Evolutionary conservation across 2,888 invertebrate genomes (phyloP).

Genomic region (Proisotoma minuta): DNA sequence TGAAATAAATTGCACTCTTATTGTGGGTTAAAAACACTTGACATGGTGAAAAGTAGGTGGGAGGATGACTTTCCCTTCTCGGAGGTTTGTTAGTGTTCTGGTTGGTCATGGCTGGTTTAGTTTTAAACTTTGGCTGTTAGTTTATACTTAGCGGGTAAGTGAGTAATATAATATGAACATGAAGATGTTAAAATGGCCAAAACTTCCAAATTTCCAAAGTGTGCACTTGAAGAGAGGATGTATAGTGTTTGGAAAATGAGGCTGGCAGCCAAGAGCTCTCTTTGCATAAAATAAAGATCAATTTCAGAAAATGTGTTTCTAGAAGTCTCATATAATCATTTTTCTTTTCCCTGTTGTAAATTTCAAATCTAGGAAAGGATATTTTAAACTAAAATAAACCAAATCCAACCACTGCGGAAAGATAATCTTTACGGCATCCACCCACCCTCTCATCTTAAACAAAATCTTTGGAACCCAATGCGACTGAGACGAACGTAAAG

Average conservation of each 20-base stretch:
- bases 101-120: constrained; percentile 4
- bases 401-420: too few species aligned
- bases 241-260: constrained; percentile 5
- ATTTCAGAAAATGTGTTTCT: constrained; percentile 26
- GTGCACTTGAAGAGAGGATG: not conserved
- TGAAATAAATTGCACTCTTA: too few species aligned
- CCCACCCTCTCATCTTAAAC: too few species aligned
- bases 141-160: not conserved
- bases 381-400: too few species aligned
- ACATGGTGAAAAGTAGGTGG: too few species aligned
- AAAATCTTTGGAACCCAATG: too few species aligned
- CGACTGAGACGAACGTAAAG: too few species aligned
- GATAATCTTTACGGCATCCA: too few species aligned
- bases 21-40: too few species aligned
- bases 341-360: constrained; percentile 9
- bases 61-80: too few species aligned
- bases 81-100: constrained; percentile 5
- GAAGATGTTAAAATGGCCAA: not conserved
- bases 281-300: constrained; percentile 31
- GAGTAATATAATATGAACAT: constrained; percentile 5
- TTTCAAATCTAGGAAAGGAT: not conserved
- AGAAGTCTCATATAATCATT: constrained; percentile 13
- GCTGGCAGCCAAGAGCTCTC: constrained; percentile 16
- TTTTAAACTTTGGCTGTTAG: constrained; percentile 3
- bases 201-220: constrained; percentile 2